Percentiles rank a stretch among this genome's conserved stretches.
Conservation (phyloP, 2,113 vertebrate species). For the Romanogobio albipinnatus region DNA sequence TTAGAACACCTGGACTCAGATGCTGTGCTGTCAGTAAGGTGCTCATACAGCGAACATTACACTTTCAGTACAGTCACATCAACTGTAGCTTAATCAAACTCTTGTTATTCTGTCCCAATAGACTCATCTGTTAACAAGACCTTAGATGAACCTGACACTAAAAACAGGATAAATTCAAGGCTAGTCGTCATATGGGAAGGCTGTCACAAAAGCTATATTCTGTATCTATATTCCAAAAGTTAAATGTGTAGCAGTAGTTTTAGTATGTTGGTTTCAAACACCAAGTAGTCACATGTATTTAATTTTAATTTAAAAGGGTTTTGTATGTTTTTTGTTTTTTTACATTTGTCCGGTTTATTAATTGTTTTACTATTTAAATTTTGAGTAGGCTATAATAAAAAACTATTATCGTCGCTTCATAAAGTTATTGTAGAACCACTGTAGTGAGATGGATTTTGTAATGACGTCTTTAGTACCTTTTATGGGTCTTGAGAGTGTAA, state of each 20-base stretch:
- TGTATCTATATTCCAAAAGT: not conserved
- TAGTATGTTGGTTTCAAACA: not conserved
- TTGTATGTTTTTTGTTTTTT: too few species aligned
- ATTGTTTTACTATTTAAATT: too few species aligned
- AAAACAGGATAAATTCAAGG: not conserved
- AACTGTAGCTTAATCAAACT: constrained; percentile 27
- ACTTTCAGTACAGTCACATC: constrained; percentile 6
- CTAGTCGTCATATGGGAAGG: not conserved
- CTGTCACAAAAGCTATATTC: not conserved
- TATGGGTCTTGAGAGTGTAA: too few species aligned
- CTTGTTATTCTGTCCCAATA: not conserved
- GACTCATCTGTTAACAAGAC: not conserved
- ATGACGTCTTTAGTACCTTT: too few species aligned
- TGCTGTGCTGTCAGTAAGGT: constrained; percentile 31
- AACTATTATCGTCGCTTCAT: too few species aligned
- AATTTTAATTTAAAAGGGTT: too few species aligned
- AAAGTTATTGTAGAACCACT: too few species aligned
- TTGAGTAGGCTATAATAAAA: too few species aligned
- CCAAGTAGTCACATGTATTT: not conserved
- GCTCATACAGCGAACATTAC: constrained; percentile 6
- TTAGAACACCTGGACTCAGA: constrained; percentile 63
- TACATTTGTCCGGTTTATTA: too few species aligned
- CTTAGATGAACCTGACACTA: not conserved
- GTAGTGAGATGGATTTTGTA: too few species aligned
- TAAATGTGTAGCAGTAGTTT: not conserved